phyloP scores from a whole-genome alignment of 1,140 invertebrate genomes.

The Drosophila sproati region DNA sequence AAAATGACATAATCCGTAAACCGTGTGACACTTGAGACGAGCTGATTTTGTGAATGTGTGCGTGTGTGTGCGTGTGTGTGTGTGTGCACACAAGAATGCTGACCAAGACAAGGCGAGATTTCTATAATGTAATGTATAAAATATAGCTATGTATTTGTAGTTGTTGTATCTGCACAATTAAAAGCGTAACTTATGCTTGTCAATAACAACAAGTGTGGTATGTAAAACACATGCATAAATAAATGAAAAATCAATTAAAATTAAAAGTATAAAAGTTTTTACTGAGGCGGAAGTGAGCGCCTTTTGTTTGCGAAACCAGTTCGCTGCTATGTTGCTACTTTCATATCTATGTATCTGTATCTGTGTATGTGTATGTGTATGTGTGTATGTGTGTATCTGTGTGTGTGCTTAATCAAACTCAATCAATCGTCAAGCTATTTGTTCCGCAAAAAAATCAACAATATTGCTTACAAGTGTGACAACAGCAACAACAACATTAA shows the following conservation, averaged over 20 bases:
- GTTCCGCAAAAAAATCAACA: constrained; percentile 73
- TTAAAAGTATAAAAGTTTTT: constrained; percentile 51
- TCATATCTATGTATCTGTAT: constrained; percentile 52
- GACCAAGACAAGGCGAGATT: neutral
- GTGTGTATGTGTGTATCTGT: constrained; percentile 23
- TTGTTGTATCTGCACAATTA: constrained; percentile 6
- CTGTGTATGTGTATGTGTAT: neutral
- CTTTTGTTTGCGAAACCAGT: constrained; percentile 67
- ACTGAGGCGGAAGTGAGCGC: constrained; percentile 62
- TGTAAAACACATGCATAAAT: neutral
- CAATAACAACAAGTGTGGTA: constrained; percentile 32
- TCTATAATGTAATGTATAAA: too few relatives aligned
- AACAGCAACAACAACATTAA: constrained; percentile 36
- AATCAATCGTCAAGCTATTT: constrained; percentile 76
- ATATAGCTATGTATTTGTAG: constrained; percentile 3
- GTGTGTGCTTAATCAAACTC: constrained; percentile 65
- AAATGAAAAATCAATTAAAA: neutral
- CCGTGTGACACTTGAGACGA: constrained; percentile 72
- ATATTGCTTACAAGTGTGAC: constrained; percentile 71
- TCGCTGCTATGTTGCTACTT: constrained; percentile 61
- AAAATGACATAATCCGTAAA: constrained; percentile 69
- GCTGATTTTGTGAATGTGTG: constrained; percentile 52
- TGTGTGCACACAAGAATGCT: constrained; percentile 25
- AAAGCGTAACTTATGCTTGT: constrained; percentile 6
- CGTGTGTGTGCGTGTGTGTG: neutral